phyloP scores from a whole-genome alignment of 1,140 invertebrate species.

The Dendrolimus punctatus region DNA sequence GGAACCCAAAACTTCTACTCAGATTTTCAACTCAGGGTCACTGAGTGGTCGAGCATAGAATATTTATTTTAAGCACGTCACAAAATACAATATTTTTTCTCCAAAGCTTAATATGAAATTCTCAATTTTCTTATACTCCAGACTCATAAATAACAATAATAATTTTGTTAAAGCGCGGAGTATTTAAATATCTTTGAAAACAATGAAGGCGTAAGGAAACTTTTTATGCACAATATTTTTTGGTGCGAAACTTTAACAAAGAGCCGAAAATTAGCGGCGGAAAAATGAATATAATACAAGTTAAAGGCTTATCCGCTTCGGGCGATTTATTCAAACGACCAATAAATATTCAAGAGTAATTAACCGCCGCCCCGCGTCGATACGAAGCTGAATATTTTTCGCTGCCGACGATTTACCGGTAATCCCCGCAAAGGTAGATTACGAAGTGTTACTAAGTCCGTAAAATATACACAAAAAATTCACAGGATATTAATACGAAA shows the following conservation, averaged over 20 bases:
- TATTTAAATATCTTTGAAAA: no score
- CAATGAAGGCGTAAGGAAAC: no score
- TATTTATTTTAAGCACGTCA: no score
- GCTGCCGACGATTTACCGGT: conserved; percentile 38
- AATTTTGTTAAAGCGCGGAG: no score
- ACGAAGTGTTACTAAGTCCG: conserved; percentile 33
- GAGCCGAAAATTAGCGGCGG: conserved; percentile 21
- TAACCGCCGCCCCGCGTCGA: conserved; percentile 48
- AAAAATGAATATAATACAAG: conserved; percentile 46
- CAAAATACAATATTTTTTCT: no score
- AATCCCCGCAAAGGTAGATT: conserved; percentile 50
- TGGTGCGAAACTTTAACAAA: conserved; percentile 8
- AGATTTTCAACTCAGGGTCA: no score
- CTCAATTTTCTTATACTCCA: no score
- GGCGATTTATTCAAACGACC: conserved; percentile 64
- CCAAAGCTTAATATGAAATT: no score
- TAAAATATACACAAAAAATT: conserved; percentile 22
- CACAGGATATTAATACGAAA: conserved; percentile 4
- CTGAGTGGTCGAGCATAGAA: no score
- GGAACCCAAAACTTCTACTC: no score
- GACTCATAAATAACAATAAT: no score
- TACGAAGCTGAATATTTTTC: conserved; percentile 51
- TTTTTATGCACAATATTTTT: no score
- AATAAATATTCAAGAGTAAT: conserved; percentile 68
- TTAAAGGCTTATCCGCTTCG: conserved; percentile 47